These are phyloP conservation scores for Drosophila mojavensis DNA, from an alignment of 1,140 invertebrate genomes.

Conservation along the genomic window DNA sequence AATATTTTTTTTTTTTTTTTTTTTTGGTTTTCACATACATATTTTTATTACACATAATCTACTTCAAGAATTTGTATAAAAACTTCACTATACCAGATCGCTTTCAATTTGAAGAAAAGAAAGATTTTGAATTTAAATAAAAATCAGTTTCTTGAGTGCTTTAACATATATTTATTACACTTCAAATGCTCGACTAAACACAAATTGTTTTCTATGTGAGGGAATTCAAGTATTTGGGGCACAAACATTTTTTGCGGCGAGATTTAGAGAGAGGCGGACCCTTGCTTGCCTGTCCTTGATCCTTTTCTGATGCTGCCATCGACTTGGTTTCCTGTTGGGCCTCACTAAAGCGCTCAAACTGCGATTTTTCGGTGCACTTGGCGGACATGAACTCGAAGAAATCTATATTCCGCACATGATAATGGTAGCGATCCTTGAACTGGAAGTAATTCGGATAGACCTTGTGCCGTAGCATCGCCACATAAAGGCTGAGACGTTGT, in stretches of 20 bases:
- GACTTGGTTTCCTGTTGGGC: neutral
- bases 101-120: too few species aligned
- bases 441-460: conserved; percentile 74
- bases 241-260: conserved; percentile 52
- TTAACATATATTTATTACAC: neutral
- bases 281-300: neutral
- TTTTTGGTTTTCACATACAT: neutral
- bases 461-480: conserved; percentile 73
- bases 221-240: conserved; percentile 59
- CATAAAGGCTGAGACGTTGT: conserved; percentile 67
- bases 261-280: neutral
- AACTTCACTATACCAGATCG: too few species aligned
- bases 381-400: conserved; percentile 68
- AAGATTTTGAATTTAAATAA: too few species aligned
- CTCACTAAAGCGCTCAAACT: neutral
- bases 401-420: conserved; percentile 67
- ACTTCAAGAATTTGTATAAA: too few species aligned
- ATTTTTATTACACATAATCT: neutral
- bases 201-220: conserved; percentile 10
- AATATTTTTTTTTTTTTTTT: neutral
- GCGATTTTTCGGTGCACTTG: conserved; percentile 57
- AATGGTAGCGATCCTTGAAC: conserved; percentile 54
- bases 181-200: neutral
- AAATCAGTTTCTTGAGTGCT: neutral
- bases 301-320: too few species aligned